Base-by-base conservation (phyloP, 2,113 vertebrate species). In the Tragelaphus imberbis region DNA sequence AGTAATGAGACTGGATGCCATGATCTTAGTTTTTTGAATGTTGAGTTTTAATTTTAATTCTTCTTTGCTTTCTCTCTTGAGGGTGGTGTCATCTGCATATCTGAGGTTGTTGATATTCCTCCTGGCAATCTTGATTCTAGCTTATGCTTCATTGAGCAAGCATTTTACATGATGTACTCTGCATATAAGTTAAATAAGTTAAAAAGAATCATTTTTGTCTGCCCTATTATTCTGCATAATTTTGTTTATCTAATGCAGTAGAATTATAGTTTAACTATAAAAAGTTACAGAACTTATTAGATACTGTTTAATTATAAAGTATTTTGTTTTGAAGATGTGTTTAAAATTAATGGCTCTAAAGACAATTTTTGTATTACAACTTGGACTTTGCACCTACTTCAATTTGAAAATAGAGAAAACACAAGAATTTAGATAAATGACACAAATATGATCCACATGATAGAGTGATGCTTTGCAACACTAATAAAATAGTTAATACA, bases 161-260 rank as follows among this genome's bases (percentile, higher is more conserved):
- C 65, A 40, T 75, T 75, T 75, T 25, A 1, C 36, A 75, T 75
- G 36, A 40, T 40, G 11, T 40, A 75, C 21, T 75, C 21, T 40
- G 36, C 21, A 25, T 40, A 13, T 75, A 75, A 75, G 68, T 71
- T 71, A 71, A 71, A 12, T 71, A 71, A 40, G n/a, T 33, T 49
- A 7, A 85, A 71, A 94, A 55, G 27, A 93, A 58, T 98, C 82
- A 80, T 15, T 93, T 93, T 93, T 94, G 10, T 81, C 16, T n/a
- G 2, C 86, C 30, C 27, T 96, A 85, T 89, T 71, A 80, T 19
- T 93, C 7, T 93, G 28, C 6, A 80, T 96, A 58, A n/a, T 55
- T 84, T 92, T 94, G 44, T 49, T 84, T 93, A 49, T 90, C 92
- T 65, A 68, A 8, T 75, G 14, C 27, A 82, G 21, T 75, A 63